These are phyloP conservation scores for Cebidichthys violaceus DNA, from an alignment of 2,113 vertebrate genomes.

Conservation along the genomic window DNA sequence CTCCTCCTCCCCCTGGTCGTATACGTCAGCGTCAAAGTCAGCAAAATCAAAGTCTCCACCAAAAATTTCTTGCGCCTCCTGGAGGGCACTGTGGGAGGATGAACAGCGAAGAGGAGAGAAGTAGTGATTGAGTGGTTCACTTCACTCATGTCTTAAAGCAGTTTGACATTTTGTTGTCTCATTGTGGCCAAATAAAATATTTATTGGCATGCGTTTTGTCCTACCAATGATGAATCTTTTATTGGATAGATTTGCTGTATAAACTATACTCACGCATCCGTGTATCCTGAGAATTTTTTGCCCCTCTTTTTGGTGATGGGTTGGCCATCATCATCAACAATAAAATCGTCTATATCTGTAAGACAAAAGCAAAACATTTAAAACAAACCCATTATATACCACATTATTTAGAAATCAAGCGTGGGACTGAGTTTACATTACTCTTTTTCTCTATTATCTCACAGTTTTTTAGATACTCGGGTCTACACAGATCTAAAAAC, in stretches of 20 bases:
- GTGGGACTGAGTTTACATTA: neutral
- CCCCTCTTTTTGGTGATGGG: slow-evolving; percentile 96
- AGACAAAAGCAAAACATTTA: neutral
- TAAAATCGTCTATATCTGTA: slow-evolving; percentile 97
- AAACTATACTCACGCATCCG: slow-evolving; percentile 91
- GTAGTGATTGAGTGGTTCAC: neutral
- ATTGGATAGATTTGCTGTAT: neutral
- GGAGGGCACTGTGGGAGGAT: slow-evolving; percentile 88
- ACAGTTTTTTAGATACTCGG: neutral
- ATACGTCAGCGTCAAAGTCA: slow-evolving; percentile 94
- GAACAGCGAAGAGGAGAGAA: neutral
- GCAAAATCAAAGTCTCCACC: slow-evolving; percentile 98
- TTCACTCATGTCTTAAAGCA: neutral
- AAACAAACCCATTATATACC: neutral
- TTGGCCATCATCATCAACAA: slow-evolving; percentile 97
- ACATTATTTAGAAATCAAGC: neutral
- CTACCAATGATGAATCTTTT: neutral
- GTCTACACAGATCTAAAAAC: neutral
- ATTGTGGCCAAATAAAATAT: neutral
- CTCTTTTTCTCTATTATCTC: neutral
- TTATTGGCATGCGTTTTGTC: neutral
- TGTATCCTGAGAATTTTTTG: slow-evolving; percentile 96
- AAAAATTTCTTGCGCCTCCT: slow-evolving; percentile 98
- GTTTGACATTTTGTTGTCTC: neutral
- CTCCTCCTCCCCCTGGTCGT: slow-evolving; percentile 95